Evolutionary conservation across 37 sponge, comb jelly and placozoan genomes (phyloP), one percentile per base, ranked within the genome.

Genomic region (Oopsacas minuta): DNA sequence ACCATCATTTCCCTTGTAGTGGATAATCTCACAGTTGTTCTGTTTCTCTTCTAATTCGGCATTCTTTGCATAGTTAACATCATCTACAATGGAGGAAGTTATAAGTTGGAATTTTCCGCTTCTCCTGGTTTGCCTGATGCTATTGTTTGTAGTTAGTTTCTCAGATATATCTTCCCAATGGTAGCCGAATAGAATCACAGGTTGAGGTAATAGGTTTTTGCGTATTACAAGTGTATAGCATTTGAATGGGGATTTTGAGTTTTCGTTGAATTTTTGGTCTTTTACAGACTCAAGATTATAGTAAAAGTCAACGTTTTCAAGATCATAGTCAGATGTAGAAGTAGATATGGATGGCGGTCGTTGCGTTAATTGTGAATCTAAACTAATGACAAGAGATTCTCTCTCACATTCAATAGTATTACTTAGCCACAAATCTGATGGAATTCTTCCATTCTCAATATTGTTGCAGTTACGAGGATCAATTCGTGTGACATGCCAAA

Each of bases 381-480:
- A 32, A n/a, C 75, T 61, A 5, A 61, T 34, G 28, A 25, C 75
- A 61, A 61, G 30, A 3, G 75, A 61, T 34, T 61, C 75, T 12
- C 28, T 34, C 75, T 25, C 20, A 20, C 1, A 3, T 7, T 61
- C 30, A 5, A 61, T n/a, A 25, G 17, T 25, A 61, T 61, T 25
- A 34, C 30, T n/a, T 61, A 61, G 75, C 75, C 75, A 61, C 75
- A 61, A 25, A 34, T 61, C 75, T 61, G 75, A 61, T 7, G 75
- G 75, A 12, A 61, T 61, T 25, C 5, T 3, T 5, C 75, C 75
- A 25, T 61, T 61, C 30, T 61, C 75, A 61, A 61, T 61, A 10
- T 25, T 61, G 75, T 61, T 61, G 75, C 75, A 61, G 75, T 61
- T 61, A 3, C 75, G 75, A 10, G 75, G 75, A n/a, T 61, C 75